These are phyloP conservation scores for Promerops cafer DNA, from an alignment of 2,113 vertebrate species.

Conservation along the genomic window DNA sequence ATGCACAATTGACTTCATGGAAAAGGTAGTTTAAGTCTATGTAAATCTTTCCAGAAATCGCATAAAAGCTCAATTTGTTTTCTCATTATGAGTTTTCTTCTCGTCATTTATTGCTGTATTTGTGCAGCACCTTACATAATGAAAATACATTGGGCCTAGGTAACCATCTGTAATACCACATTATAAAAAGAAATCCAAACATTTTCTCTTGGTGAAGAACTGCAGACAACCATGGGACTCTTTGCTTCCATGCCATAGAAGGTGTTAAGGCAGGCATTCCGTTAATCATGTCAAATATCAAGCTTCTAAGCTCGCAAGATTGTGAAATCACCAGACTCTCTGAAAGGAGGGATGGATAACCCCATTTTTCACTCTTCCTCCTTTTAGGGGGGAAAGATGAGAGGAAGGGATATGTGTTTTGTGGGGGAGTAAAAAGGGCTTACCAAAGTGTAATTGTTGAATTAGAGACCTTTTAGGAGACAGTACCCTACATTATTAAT, in stretches of 20 bases:
- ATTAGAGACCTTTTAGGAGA: neutral
- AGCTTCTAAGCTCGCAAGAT: neutral
- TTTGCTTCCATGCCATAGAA: neutral
- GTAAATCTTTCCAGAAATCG: neutral
- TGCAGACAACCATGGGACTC: neutral
- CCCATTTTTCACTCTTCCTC: accelerated
- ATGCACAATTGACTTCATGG: neutral
- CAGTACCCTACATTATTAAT: neutral
- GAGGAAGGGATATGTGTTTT: accelerated
- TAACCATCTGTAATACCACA: neutral
- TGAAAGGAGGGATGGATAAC: neutral
- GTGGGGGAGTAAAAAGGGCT: accelerated
- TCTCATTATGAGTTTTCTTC: neutral
- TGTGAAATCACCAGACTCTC: neutral
- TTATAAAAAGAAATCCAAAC: neutral
- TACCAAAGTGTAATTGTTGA: neutral
- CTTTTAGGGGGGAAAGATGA: accelerated
- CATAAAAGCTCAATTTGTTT: neutral
- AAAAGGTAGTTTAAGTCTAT: neutral
- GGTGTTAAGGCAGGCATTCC: neutral
- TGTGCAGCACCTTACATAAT: neutral
- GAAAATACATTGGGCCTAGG: neutral
- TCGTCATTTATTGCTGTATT: neutral
- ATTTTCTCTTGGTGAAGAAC: neutral
- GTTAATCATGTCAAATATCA: neutral